Evolutionary conservation across 2,797 vertebrate species (phyloP), one percentile per base, ranked within the genome.

Genomic region (Poecile montanus): DNA sequence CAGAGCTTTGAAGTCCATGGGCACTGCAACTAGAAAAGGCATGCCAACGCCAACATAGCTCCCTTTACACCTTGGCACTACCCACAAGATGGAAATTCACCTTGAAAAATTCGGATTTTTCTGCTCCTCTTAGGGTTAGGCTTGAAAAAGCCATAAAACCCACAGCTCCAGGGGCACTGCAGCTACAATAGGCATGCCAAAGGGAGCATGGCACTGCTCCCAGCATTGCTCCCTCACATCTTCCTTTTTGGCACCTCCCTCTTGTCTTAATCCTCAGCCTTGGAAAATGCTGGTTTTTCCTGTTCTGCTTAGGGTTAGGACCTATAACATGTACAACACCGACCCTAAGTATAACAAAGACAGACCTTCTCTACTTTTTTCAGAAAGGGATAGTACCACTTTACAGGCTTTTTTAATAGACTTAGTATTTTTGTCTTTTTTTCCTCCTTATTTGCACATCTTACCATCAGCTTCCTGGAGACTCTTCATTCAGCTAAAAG

Each of bases 161-260:
- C 30, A 47, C 19, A 63, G 16, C 29, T 29, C 19, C 23, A 57
- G 44, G 32, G 32, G 19, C 14, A 14, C 29, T 48, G 34, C 15
- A 54, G 22, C n/a, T 47, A 13, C 38, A 53, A 14, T 8, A n/a
- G 26, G 3, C 26, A 42, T 26, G 32, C 14, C 6, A 57, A 42
- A 13, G 13, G 5, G 5, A 48, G 26, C 25, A 26, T 4, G 3
- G 17, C 0, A 0, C 21, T 74, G 17, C 21, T 40, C 44, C 20
- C 30, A 66, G 1, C 6, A 50, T 18, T 50, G 21, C 53, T 58
- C 11, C 14, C 11, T 58, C 51, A 58, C 21, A 32, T 11, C 36
- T 50, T 50, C 6, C 8, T 44, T 42, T 20, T 44, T 16, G 5
- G 9, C 18, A 36, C 8, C 8, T 44, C 22, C 18, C 10, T 36